A percentile compares a stretch with the other conserved stretches of the same genome.
These are phyloP conservation scores for Heliconius melpomene DNA, from an alignment of 1,140 invertebrate species.

Conservation along the genomic window DNA sequence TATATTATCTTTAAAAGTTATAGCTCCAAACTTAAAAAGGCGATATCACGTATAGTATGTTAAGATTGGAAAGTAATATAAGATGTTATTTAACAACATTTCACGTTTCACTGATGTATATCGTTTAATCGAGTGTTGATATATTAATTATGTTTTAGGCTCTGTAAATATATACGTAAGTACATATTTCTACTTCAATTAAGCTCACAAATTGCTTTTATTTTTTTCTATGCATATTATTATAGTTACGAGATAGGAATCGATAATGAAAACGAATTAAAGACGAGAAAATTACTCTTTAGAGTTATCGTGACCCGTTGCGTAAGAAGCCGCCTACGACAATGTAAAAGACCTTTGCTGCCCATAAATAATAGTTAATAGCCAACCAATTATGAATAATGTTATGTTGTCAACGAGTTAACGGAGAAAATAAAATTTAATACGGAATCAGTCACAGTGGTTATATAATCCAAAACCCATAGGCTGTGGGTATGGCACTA, in stretches of 20 bases:
- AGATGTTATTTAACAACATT: slow-evolving; percentile 3
- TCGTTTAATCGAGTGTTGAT: slow-evolving; percentile 10
- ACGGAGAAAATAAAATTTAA: slow-evolving; percentile 46
- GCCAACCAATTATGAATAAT: slow-evolving; percentile 45
- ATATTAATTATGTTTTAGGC: slow-evolving; percentile 2
- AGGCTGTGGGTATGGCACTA: slow-evolving; percentile 26
- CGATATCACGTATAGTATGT: background rate
- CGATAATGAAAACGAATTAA: background rate
- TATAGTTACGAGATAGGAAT: slow-evolving; percentile 7
- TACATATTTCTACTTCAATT: slow-evolving; percentile 14
- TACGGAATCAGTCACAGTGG: slow-evolving; percentile 42
- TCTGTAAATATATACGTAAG: background rate
- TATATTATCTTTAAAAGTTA: background rate
- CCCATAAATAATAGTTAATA: slow-evolving; percentile 46
- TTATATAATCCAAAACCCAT: slow-evolving; percentile 35
- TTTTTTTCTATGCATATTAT: background rate
- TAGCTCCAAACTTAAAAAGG: background rate
- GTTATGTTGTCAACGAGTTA: slow-evolving; percentile 41
- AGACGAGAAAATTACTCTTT: slow-evolving; percentile 29
- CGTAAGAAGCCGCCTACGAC: slow-evolving; percentile 39
- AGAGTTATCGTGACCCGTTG: slow-evolving; percentile 43
- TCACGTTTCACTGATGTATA: slow-evolving; percentile 6
- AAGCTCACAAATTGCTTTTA: background rate
- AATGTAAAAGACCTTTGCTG: slow-evolving; percentile 42
- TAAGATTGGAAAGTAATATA: slow-evolving; percentile 12